phyloP scores from a whole-genome alignment of 2,797 vertebrate species.

The Taeniopygia guttata region DNA sequence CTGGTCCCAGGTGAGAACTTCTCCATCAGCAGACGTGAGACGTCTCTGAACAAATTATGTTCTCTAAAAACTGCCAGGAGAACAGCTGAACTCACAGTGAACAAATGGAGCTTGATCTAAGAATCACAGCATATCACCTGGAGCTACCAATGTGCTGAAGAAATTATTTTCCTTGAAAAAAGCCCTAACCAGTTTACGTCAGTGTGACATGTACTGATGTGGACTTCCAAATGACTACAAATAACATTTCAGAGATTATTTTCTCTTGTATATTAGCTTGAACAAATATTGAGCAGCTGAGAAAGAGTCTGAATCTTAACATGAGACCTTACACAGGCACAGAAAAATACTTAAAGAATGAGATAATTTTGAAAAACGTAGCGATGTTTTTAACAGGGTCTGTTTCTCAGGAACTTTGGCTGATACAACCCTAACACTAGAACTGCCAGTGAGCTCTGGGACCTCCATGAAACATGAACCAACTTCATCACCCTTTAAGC shows the following conservation, averaged over 20 bases:
- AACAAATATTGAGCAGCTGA: background rate
- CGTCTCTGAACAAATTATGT: background rate
- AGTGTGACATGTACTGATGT: background rate
- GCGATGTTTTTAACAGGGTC: background rate
- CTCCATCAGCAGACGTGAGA: background rate
- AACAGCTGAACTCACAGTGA: background rate
- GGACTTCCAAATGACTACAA: background rate
- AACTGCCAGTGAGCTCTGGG: background rate
- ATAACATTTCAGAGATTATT: background rate
- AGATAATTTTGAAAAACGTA: constrained; percentile 13
- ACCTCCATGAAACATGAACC: background rate
- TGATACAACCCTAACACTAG: background rate
- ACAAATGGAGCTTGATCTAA: background rate
- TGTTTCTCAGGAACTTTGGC: constrained; percentile 1
- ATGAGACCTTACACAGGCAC: background rate
- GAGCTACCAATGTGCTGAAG: background rate
- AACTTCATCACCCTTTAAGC: background rate
- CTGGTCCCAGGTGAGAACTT: background rate
- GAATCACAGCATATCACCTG: background rate
- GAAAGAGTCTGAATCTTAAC: background rate
- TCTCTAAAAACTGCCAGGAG: background rate
- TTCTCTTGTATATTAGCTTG: background rate
- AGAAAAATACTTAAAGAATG: constrained; percentile 8
- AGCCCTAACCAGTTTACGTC: background rate
- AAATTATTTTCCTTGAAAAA: background rate